Base-by-base conservation (phyloP, 2,797 vertebrate genomes). In the Vespertilio murinus region DNA sequence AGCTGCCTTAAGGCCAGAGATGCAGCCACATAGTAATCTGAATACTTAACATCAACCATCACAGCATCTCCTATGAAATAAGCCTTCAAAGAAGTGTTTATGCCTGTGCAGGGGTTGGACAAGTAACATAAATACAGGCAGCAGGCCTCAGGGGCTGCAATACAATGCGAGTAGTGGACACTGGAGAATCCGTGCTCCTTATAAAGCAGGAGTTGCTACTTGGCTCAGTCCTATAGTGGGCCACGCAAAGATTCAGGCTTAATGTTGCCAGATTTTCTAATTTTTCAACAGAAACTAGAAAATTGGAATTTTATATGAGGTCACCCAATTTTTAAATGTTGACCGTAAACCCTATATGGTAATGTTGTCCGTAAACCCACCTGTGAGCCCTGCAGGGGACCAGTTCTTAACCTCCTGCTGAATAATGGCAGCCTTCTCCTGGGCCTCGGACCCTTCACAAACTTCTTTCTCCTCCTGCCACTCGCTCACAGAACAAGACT, bases 261-360 rank as follows among this genome's bases (percentile, higher is more conserved):
- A 54, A 74, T 10, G 59, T 30, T 74, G 20, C 40, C 47, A 40
- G 42, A 56, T 42, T 75, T 70, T 85, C 65, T 71, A 14, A 71
- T 52, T 65, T 91, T 75, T 85, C 91, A 78, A 80, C 30, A 93
- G 38, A 92, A 95, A 93, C 20, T 71, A 92, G 70, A 82, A 74
- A 85, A 75, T 47, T 61, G 47, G 3, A 59, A 38, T 52, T 90
- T 84, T 77, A 59, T 65, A 90, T 28, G 28, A 56, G 45, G 67
- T 94, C 65, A 77, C 22, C 17, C 79, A 77, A 90, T 64, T 88
- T 80, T 82, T 69, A 90, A 94, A 86, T 73, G n/a, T 65, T 73
- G 20, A 28, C 2, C 75, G 18, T 40, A 47, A 80, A 67, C 17
- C 14, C 45, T 77, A 10, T 49, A 20, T 52, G 16, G n/a, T n/a